These are phyloP conservation scores for Pluvianellus socialis DNA, from an alignment of 2,113 vertebrate species.

Conservation along the genomic window DNA sequence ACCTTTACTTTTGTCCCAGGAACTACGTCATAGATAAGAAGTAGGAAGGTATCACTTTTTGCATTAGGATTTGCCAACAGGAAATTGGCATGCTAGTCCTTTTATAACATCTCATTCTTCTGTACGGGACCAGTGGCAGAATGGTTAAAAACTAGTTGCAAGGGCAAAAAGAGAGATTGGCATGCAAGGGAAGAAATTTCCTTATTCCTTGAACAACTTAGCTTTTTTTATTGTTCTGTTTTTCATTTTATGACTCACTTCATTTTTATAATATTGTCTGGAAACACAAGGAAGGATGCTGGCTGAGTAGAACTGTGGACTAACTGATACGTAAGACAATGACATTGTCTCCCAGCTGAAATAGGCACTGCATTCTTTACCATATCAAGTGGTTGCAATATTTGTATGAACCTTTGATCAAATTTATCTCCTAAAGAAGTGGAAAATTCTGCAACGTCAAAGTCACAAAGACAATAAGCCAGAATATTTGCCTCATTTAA, in stretches of 20 bases:
- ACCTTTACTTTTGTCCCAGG: neutral
- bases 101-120: neutral
- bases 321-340: neutral
- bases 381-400: neutral
- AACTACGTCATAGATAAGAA: neutral
- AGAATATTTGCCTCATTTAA: neutral
- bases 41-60: neutral
- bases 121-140: neutral
- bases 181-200: neutral
- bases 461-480: neutral
- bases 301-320: neutral
- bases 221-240: neutral
- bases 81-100: neutral
- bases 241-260: neutral
- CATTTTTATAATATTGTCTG: neutral
- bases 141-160: neutral
- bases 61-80: neutral
- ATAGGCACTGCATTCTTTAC: neutral
- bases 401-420: neutral
- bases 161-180: neutral
- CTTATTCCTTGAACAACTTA: neutral
- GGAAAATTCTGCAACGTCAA: neutral
- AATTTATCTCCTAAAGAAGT: neutral
- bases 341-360: neutral
- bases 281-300: neutral